These are phyloP conservation scores for Augiades crinisus DNA, from an alignment of 2,888 invertebrate genomes.

Conservation along the genomic window DNA sequence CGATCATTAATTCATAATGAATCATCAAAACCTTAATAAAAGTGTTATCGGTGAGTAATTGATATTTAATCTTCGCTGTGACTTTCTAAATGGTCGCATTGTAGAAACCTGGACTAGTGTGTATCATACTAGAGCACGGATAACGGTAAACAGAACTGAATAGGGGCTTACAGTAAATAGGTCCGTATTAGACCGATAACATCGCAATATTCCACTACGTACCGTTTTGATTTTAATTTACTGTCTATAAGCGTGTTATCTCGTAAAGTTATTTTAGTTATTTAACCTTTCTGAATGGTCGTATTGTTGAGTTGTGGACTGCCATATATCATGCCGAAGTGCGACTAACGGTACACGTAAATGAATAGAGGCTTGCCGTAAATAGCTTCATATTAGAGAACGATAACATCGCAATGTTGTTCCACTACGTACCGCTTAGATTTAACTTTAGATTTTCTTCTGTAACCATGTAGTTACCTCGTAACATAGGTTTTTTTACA, in stretches of 20 bases:
- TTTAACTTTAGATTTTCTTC: not conserved
- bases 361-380: constrained; percentile 42
- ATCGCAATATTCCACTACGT: constrained; percentile 38
- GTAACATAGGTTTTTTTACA: too few species aligned
- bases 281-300: not conserved
- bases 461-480: too few species aligned
- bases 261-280: too few species aligned
- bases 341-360: constrained; percentile 37
- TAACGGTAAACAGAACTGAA: constrained; percentile 38
- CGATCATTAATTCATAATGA: constrained; percentile 1
- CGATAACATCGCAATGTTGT: constrained; percentile 53
- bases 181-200: constrained; percentile 61
- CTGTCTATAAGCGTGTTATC: too few species aligned
- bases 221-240: too few species aligned
- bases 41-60: constrained; percentile 15
- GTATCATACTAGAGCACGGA: too few species aligned
- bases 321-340: not conserved
- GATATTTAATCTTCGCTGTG: constrained; percentile 1
- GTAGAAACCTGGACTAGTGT: not conserved
- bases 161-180: constrained; percentile 47
- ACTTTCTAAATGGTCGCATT: not conserved
- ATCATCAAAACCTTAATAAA: not conserved
- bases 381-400: constrained; percentile 56
- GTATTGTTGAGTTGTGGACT: not conserved
- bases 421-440: not conserved